These are phyloP conservation scores for Eupithecia insigniata DNA, from an alignment of 2,888 invertebrate species.

Conservation along the genomic window DNA sequence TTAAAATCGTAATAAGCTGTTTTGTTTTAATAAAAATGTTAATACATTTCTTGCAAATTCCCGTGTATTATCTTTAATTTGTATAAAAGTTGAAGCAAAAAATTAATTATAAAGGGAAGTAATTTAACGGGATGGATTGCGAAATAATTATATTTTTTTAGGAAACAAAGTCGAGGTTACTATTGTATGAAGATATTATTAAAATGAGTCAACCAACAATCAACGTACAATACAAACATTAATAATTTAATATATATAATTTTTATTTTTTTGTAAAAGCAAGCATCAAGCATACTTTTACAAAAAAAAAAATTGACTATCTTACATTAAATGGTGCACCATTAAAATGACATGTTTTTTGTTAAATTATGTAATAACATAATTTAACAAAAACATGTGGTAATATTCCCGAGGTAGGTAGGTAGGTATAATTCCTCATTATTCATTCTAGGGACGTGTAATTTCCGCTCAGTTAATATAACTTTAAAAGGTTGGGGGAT, in stretches of 20 bases:
- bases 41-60: constrained; percentile 30
- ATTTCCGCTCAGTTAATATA: constrained; percentile 21
- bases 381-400: neutral
- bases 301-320: neutral
- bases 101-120: constrained; percentile 40
- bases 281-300: neutral
- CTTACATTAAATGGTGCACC: neutral
- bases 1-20: constrained; percentile 12
- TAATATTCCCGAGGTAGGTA: neutral
- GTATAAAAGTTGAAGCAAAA: constrained; percentile 23
- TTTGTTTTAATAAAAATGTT: constrained; percentile 31
- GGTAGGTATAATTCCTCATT: constrained; percentile 17
- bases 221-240: neutral
- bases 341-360: no score
- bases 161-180: constrained; percentile 23
- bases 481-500: neutral
- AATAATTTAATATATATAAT: no score
- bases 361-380: no score
- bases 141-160: constrained; percentile 40
- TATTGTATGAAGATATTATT: constrained; percentile 23
- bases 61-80: constrained; percentile 28
- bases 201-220: neutral
- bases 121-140: constrained; percentile 42
- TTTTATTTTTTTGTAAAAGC: no score
- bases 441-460: constrained; percentile 12